These are phyloP conservation scores for Aleiodes testaceus DNA, from an alignment of 2,888 invertebrate species.

Conservation along the genomic window DNA sequence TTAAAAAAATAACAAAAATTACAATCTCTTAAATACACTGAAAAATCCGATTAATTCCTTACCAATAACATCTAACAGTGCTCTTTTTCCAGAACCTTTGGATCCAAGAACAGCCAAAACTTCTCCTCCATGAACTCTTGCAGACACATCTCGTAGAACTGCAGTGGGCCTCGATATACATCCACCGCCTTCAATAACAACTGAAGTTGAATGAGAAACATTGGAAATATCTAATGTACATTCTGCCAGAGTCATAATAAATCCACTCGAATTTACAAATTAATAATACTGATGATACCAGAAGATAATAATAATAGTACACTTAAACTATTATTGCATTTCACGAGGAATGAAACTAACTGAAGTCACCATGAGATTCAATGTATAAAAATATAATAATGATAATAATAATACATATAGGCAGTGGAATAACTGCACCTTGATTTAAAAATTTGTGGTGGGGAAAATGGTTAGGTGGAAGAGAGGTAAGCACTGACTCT, in stretches of 20 bases:
- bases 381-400: too few relatives aligned
- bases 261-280: neutral
- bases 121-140: slow-evolving; percentile 93
- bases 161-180: slow-evolving; percentile 73
- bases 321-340: too few relatives aligned
- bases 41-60: slow-evolving; percentile 26
- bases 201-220: slow-evolving; percentile 82
- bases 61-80: slow-evolving; percentile 91
- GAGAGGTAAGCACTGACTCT: slow-evolving; percentile 31
- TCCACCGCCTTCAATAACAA: slow-evolving; percentile 65
- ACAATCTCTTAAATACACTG: neutral
- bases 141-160: slow-evolving; percentile 93
- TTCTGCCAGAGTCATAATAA: slow-evolving; percentile 88
- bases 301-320: too few relatives aligned
- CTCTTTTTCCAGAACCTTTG: slow-evolving; percentile 96
- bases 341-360: too few relatives aligned
- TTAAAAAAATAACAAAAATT: slow-evolving; percentile 17
- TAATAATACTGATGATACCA: too few relatives aligned
- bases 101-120: slow-evolving; percentile 94
- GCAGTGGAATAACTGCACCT: too few relatives aligned
- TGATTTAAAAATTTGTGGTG: neutral
- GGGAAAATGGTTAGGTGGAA: slow-evolving; percentile 9
- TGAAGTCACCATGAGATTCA: too few relatives aligned
- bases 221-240: slow-evolving; percentile 91
- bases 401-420: too few relatives aligned